These are phyloP conservation scores for Hipparchia sbordonii DNA, from an alignment of 2,888 invertebrate genomes.

Conservation along the genomic window DNA sequence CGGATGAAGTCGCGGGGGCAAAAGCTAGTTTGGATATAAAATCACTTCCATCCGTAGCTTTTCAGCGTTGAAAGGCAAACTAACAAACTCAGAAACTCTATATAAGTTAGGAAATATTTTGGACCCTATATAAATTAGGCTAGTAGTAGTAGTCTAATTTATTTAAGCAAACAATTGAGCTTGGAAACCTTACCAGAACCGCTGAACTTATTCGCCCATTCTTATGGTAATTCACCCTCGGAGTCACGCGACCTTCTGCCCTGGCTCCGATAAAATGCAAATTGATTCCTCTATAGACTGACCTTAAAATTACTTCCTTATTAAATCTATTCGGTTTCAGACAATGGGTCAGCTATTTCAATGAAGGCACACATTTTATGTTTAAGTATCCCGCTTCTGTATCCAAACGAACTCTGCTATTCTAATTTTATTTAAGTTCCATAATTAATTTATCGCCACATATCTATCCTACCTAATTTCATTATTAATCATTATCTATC, in stretches of 20 bases:
- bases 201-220: conserved; percentile 74
- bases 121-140: conserved; percentile 2
- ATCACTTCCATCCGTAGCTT: background rate
- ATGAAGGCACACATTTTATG: too few species aligned
- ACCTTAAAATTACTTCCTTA: conserved; percentile 73
- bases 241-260: conserved; percentile 79
- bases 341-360: conserved; percentile 10
- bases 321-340: conserved; percentile 49
- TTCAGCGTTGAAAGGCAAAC: too few species aligned
- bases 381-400: too few species aligned
- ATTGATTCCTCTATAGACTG: conserved; percentile 71
- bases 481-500: too few species aligned
- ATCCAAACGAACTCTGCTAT: too few species aligned
- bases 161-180: conserved; percentile 32
- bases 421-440: too few species aligned
- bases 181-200: conserved; percentile 46
- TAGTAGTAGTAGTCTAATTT: conserved; percentile 17
- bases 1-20: too few species aligned
- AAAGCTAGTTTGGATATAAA: too few species aligned
- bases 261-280: conserved; percentile 80
- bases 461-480: too few species aligned
- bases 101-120: background rate
- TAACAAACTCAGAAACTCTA: too few species aligned
- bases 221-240: conserved; percentile 74
- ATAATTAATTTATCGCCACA: too few species aligned